A percentile compares a stretch with the other conserved stretches of the same genome.
Conservation (phyloP, 2,888 invertebrate genomes). For the Drosophila subsilvestris region DNA sequence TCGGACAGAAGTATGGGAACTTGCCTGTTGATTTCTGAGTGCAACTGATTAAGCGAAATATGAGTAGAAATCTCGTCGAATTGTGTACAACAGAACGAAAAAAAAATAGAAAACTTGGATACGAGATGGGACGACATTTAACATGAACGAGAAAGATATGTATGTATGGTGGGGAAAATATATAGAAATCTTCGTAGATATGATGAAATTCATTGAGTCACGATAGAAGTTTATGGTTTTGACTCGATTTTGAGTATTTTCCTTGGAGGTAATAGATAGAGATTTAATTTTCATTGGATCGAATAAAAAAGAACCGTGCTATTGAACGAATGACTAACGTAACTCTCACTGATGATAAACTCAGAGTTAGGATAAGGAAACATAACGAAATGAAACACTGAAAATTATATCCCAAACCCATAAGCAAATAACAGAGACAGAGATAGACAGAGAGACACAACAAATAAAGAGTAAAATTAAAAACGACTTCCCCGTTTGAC, state of each 20-base stretch:
- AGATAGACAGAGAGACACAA: slow-evolving; percentile 4
- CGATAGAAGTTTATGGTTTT: not conserved
- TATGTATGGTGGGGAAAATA: not conserved
- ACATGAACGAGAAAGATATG: not conserved
- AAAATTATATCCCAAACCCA: slow-evolving; percentile 7
- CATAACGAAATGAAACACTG: not conserved
- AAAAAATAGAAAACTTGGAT: slow-evolving; percentile 21
- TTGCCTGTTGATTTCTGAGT: slow-evolving; percentile 53
- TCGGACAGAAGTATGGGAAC: not conserved
- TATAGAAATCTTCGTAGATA: not conserved
- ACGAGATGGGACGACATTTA: not conserved
- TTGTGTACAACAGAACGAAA: slow-evolving; percentile 14
- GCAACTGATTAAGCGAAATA: slow-evolving; percentile 70
- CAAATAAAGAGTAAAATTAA: slow-evolving; percentile 57
- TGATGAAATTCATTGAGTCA: slow-evolving; percentile 3
- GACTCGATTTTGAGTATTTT: not conserved
- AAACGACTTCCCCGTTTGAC: slow-evolving; percentile 81
- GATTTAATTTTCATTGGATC: too few species aligned
- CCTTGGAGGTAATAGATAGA: too few species aligned
- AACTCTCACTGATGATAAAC: too few species aligned
- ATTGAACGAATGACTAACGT: too few species aligned
- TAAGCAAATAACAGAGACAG: slow-evolving; percentile 7
- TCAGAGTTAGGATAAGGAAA: too few species aligned
- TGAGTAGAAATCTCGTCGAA: slow-evolving; percentile 50
- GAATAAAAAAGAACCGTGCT: too few species aligned